Percentiles rank a stretch among this genome's conserved stretches.
Conservation (phyloP, 2,888 invertebrate genomes). For the Drosophila anomelani region DNA sequence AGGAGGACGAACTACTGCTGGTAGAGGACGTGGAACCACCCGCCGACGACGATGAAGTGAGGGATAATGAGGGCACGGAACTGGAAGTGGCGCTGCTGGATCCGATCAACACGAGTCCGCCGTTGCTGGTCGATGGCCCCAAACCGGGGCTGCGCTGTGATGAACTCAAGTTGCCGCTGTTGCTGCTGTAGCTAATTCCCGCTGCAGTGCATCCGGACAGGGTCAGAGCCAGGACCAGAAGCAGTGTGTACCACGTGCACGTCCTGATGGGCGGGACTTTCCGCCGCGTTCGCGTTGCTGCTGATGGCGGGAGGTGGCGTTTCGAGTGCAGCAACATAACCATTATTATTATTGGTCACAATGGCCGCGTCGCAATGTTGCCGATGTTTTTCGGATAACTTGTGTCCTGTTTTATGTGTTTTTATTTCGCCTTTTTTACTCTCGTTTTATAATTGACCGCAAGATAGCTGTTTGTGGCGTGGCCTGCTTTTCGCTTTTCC, state of each 20-base stretch:
- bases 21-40: conserved; percentile 20
- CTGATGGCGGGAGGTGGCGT: conserved; percentile 73
- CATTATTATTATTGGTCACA: conserved; percentile 82
- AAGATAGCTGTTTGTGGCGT: conserved; percentile 66
- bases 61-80: conserved; percentile 70
- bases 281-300: conserved; percentile 52
- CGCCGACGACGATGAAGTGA: conserved; percentile 63
- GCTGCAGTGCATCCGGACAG: conserved; percentile 65
- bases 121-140: conserved; percentile 53
- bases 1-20: conserved; percentile 29
- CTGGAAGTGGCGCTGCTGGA: conserved; percentile 61
- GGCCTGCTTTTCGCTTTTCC: conserved; percentile 40
- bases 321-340: conserved; percentile 83
- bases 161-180: conserved; percentile 58
- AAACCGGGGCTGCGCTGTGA: conserved; percentile 50
- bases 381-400: conserved; percentile 22
- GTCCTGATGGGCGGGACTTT: conserved; percentile 45
- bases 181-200: conserved; percentile 60
- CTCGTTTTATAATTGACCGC: conserved; percentile 61
- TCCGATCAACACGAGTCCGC: conserved; percentile 73
- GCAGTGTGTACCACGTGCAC: conserved; percentile 18
- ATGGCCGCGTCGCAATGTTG: conserved; percentile 61
- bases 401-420: conserved; percentile 24
- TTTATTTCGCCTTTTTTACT: conserved; percentile 28
- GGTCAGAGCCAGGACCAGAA: conserved; percentile 66